A percentile compares a stretch with the other conserved stretches of the same genome.
phyloP scores from a whole-genome alignment of 2,888 invertebrate species.

The Nematopogon swammerdamellus region DNA sequence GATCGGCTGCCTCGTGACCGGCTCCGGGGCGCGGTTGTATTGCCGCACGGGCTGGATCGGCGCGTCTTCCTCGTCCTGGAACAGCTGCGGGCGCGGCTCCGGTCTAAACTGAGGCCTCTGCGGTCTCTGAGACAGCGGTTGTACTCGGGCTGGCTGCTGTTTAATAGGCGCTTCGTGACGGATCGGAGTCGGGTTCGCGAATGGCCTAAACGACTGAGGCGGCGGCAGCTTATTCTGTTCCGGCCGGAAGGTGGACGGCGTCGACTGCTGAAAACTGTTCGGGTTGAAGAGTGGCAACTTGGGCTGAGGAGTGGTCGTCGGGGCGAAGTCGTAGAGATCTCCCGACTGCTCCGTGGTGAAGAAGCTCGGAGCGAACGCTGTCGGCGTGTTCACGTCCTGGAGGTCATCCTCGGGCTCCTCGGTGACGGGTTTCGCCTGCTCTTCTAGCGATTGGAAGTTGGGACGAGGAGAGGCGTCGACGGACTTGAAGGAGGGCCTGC shows the following conservation, averaged over 20 bases:
- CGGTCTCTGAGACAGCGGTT: constrained; percentile 46
- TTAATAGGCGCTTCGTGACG: constrained; percentile 33
- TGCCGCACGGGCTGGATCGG: constrained; percentile 44
- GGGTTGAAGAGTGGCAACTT: constrained; percentile 45
- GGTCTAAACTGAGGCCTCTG: constrained; percentile 52
- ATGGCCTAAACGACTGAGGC: constrained; percentile 25
- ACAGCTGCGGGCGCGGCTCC: constrained; percentile 36
- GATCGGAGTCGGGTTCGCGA: constrained; percentile 22
- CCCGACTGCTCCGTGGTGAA: constrained; percentile 45
- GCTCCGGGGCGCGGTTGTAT: constrained; percentile 34
- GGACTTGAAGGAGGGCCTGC: constrained; percentile 42
- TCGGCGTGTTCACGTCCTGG: constrained; percentile 51
- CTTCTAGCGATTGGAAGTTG: constrained; percentile 45
- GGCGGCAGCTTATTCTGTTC: constrained; percentile 34
- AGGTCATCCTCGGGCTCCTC: constrained; percentile 64
- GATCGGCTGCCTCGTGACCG: constrained; percentile 17
- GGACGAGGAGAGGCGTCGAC: constrained; percentile 44
- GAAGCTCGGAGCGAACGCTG: constrained; percentile 41
- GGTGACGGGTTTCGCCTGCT: constrained; percentile 62
- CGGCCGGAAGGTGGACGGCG: constrained; percentile 29
- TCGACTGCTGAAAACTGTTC: constrained; percentile 36
- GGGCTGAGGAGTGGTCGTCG: constrained; percentile 37
- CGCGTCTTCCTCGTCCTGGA: constrained; percentile 37
- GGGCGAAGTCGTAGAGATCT: constrained; percentile 42
- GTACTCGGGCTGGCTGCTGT: constrained; percentile 32